Evolutionary conservation across 53 echinoderm and acorn worm genomes (phyloP).

Genomic region (Echinometra lucunter): DNA sequence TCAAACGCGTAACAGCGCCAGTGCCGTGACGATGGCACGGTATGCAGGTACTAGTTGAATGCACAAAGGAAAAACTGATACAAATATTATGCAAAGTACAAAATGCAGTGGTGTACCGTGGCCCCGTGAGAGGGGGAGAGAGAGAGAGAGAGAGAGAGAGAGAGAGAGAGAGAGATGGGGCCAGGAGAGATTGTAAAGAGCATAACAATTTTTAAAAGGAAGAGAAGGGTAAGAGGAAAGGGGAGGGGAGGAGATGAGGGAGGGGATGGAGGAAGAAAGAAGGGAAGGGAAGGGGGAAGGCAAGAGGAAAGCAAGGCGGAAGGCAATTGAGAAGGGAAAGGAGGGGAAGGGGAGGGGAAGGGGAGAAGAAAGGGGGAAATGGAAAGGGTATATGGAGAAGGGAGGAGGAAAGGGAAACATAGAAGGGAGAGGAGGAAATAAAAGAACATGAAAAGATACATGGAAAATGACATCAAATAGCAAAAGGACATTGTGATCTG

Average conservation of each 20-base stretch:
- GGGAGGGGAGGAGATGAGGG: not conserved
- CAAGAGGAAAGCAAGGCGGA: too few species aligned
- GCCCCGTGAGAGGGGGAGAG: not conserved
- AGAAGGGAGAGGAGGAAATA: not conserved
- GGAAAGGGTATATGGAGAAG: not conserved
- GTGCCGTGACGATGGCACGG: not conserved
- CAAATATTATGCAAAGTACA: constrained; percentile 28
- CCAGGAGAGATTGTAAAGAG: not conserved
- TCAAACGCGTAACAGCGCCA: constrained; percentile 16
- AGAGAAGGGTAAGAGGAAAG: not conserved
- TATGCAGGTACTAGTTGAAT: constrained; percentile 46
- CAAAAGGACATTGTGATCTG: too few species aligned
- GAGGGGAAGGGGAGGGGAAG: not conserved
- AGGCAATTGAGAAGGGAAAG: not conserved
- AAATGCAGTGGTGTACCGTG: not conserved
- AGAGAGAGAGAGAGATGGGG: not conserved
- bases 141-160: not conserved
- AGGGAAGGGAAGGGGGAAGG: not conserved
- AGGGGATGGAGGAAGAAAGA: not conserved
- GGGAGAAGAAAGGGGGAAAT: not conserved
- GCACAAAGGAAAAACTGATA: constrained; percentile 51
- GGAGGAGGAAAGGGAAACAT: not conserved
- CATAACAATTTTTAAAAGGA: not conserved
- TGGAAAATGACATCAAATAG: too few species aligned
- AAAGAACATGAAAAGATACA: not conserved